Evolutionary conservation across 2,113 vertebrate species (phyloP).

Genomic region (Motacilla tschutschensis): DNA sequence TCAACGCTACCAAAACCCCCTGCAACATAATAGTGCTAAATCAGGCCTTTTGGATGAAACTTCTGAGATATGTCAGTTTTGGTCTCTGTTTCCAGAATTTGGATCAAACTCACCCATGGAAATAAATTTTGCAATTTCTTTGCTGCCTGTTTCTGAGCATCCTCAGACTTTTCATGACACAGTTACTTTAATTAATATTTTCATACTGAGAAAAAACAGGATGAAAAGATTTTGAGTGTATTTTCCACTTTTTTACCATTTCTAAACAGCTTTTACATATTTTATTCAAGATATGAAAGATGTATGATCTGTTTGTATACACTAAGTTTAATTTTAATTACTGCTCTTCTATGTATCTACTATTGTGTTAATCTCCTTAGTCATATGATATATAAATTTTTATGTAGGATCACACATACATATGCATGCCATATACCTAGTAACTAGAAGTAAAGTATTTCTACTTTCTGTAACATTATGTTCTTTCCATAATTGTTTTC

Average conservation of each 20-base stretch:
- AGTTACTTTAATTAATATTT: neutral
- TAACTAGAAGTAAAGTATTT: neutral
- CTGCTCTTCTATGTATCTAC: neutral
- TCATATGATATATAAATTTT: neutral
- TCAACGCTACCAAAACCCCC: neutral
- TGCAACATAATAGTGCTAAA: neutral
- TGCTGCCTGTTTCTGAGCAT: neutral
- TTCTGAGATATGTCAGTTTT: neutral
- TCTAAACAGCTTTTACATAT: neutral
- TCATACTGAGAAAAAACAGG: neutral
- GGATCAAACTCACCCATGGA: neutral
- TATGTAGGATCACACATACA: neutral
- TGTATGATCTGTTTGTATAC: neutral
- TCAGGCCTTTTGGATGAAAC: neutral
- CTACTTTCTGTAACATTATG: neutral
- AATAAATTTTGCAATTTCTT: neutral
- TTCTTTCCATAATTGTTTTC: slow-evolving; percentile 27
- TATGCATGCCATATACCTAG: neutral
- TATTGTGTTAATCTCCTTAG: neutral
- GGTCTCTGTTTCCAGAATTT: neutral
- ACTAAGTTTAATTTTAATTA: neutral
- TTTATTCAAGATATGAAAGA: neutral
- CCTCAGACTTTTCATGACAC: neutral
- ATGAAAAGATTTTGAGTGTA: neutral
- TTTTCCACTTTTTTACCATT: neutral